Conservation (phyloP, 1,140 invertebrate genomes). For the Zaprionus davidi region DNA sequence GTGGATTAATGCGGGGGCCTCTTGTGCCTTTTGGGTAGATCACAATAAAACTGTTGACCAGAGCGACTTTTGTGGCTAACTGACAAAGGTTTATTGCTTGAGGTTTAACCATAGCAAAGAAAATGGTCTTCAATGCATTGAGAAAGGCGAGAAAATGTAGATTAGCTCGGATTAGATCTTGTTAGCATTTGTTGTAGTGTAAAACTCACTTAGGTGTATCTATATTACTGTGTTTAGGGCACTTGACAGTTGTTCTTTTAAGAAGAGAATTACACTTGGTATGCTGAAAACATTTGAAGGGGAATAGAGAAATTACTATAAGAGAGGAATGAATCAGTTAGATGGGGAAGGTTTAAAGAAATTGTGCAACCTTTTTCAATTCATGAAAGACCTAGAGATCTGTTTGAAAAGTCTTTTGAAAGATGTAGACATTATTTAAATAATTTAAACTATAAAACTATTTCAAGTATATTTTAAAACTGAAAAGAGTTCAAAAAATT, state of each 20-base stretch:
- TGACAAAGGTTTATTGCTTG: not conserved
- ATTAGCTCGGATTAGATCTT: not conserved
- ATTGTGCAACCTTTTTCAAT: not conserved
- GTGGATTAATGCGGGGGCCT: slow-evolving; percentile 38
- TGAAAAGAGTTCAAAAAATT: too few species aligned
- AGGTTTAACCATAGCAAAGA: not conserved
- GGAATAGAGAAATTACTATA: not conserved
- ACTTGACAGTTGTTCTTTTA: not conserved
- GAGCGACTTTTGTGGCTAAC: slow-evolving; percentile 9
- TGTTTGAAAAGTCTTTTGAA: not conserved
- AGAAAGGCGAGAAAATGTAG: slow-evolving; percentile 8
- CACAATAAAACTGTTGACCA: slow-evolving; percentile 39
- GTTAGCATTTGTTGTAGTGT: not conserved
- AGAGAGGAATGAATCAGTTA: not conserved
- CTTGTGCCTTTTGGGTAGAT: slow-evolving; percentile 24
- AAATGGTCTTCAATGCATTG: not conserved
- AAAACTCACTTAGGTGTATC: not conserved
- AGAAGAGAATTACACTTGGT: not conserved
- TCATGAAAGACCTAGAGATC: too few species aligned
- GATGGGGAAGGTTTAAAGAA: not conserved
- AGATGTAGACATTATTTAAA: not conserved
- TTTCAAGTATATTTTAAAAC: too few species aligned
- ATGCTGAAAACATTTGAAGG: not conserved
- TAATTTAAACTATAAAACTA: not conserved
- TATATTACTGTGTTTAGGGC: not conserved